A percentile compares a stretch with the other conserved stretches of the same genome.
Conservation (phyloP, 2,888 invertebrate species). For the Papilio elwesi region DNA sequence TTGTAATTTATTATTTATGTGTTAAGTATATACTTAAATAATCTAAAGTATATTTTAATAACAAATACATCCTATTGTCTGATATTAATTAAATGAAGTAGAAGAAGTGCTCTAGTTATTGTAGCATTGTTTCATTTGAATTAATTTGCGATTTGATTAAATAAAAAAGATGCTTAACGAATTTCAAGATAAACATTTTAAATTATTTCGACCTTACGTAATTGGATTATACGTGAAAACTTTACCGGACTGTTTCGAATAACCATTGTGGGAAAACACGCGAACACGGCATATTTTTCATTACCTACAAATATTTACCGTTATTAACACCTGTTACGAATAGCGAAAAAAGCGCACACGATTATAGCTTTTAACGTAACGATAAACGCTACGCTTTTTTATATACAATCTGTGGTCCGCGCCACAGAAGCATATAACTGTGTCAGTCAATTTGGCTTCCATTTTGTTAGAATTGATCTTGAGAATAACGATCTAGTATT, state of each 20-base stretch:
- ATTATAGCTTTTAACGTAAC: slow-evolving; percentile 48
- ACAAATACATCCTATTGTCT: too few species aligned
- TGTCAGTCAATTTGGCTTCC: slow-evolving; percentile 62
- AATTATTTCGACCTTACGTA: slow-evolving; percentile 14
- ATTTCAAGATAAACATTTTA: slow-evolving; percentile 29
- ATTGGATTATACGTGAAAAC: slow-evolving; percentile 47
- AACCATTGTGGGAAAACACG: slow-evolving; percentile 71
- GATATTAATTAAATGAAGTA: too few species aligned
- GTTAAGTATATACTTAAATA: too few species aligned
- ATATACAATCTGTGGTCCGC: slow-evolving; percentile 60
- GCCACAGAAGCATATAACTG: slow-evolving; percentile 67
- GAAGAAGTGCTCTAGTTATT: too few species aligned
- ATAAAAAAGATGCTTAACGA: slow-evolving; percentile 20
- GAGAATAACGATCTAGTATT: slow-evolving; percentile 46
- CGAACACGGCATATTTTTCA: slow-evolving; percentile 47
- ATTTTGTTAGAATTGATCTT: slow-evolving; percentile 57
- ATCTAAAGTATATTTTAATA: too few species aligned
- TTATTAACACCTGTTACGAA: slow-evolving; percentile 54
- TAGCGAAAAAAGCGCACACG: slow-evolving; percentile 57
- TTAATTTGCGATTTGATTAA: neutral
- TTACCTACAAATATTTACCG: slow-evolving; percentile 66
- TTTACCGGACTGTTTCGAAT: slow-evolving; percentile 60
- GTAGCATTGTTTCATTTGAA: too few species aligned
- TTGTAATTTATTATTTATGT: too few species aligned
- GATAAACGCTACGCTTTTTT: slow-evolving; percentile 72